A percentile compares a stretch with the other conserved stretches of the same genome.
Conservation (phyloP, 2,888 invertebrate genomes). For the Eupithecia tripunctaria region DNA sequence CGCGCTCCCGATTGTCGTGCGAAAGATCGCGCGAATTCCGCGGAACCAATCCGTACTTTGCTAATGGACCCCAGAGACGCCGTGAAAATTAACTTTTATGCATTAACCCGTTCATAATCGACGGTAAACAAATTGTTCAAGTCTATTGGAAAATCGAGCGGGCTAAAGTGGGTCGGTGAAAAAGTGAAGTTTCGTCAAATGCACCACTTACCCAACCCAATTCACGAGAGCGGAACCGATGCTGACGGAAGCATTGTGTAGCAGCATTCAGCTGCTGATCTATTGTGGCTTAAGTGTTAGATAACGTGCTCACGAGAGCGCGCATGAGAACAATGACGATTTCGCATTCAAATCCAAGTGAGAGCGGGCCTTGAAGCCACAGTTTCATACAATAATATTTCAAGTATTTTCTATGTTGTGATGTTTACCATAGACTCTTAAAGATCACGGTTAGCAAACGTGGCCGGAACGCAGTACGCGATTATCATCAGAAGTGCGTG, state of each 20-base stretch:
- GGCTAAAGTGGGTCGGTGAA: constrained; percentile 69
- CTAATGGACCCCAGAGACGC: constrained; percentile 63
- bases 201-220: constrained; percentile 81
- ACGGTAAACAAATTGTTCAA: constrained; percentile 65
- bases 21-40: constrained; percentile 70
- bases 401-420: constrained; percentile 19
- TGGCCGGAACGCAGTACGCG: constrained; percentile 58
- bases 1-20: constrained; percentile 80
- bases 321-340: constrained; percentile 69
- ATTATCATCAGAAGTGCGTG: constrained; percentile 73
- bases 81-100: constrained; percentile 72
- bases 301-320: constrained; percentile 75
- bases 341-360: constrained; percentile 68
- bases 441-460: constrained; percentile 65
- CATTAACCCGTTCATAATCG: constrained; percentile 70
- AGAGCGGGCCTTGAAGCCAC: constrained; percentile 56
- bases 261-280: constrained; percentile 64
- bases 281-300: constrained; percentile 75
- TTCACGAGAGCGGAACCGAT: constrained; percentile 82
- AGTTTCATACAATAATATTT: background rate
- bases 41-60: constrained; percentile 52
- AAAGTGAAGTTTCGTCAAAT: constrained; percentile 82
- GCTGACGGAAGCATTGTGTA: constrained; percentile 75
- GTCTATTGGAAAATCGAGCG: constrained; percentile 62
- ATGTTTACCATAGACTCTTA: constrained; percentile 61